These are phyloP conservation scores for Drosophila pullipes DNA, from an alignment of 2,888 invertebrate genomes.

Conservation along the genomic window DNA sequence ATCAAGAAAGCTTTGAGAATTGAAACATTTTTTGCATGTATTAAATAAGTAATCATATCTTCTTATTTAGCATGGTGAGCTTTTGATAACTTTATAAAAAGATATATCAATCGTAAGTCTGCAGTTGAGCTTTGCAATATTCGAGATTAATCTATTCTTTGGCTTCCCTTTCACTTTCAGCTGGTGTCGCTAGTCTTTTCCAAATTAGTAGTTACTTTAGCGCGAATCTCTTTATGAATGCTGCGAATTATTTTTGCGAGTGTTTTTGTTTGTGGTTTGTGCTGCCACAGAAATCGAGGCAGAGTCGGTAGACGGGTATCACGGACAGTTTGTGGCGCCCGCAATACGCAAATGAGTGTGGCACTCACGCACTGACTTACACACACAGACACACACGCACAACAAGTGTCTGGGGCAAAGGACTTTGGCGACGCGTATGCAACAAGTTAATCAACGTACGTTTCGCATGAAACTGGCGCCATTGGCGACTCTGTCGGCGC, in stretches of 20 bases:
- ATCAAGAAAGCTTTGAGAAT: background rate
- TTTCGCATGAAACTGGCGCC: slow-evolving; percentile 75
- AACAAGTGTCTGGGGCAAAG: slow-evolving; percentile 50
- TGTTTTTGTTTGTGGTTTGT: slow-evolving; percentile 50
- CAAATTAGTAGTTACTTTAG: slow-evolving; percentile 19
- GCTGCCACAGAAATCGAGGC: slow-evolving; percentile 17
- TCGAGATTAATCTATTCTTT: background rate
- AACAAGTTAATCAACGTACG: slow-evolving; percentile 79
- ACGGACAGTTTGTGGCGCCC: slow-evolving; percentile 46
- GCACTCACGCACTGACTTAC: slow-evolving; percentile 40
- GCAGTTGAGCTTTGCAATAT: background rate
- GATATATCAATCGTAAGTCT: background rate
- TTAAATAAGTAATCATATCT: background rate
- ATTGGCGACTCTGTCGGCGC: slow-evolving; percentile 42
- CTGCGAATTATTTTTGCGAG: slow-evolving; percentile 37
- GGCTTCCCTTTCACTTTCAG: slow-evolving; percentile 1
- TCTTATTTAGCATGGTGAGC: background rate
- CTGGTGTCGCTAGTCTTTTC: slow-evolving; percentile 7
- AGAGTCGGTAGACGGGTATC: background rate
- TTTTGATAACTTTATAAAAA: background rate
- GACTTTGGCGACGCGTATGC: slow-evolving; percentile 69
- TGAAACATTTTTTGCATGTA: background rate
- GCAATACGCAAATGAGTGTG: slow-evolving; percentile 67
- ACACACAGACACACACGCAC: slow-evolving; percentile 25
- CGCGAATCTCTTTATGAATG: slow-evolving; percentile 9